Percentiles rank a stretch among this genome's conserved stretches.
phyloP scores from a whole-genome alignment of 37 sponge, comb jelly and placozoan genomes.

The Petrosia ficiformis region DNA sequence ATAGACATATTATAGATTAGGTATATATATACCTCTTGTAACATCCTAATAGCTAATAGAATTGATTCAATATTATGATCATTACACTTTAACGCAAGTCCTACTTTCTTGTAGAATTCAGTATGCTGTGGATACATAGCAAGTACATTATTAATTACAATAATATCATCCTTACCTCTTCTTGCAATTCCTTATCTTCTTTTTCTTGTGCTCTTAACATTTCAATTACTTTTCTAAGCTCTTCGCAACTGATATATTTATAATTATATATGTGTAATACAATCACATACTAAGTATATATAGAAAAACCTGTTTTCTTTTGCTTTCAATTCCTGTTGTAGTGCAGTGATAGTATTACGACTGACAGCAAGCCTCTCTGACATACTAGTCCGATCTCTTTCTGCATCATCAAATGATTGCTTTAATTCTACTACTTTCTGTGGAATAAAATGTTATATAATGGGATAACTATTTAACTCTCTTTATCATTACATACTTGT shows the following conservation, averaged over 20 bases:
- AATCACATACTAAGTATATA: too few species aligned
- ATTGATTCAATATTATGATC: too few species aligned
- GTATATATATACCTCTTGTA: too few species aligned
- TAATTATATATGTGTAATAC: not conserved
- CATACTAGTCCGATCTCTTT: constrained; percentile 12
- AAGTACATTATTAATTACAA: not conserved
- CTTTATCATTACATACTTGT: constrained; percentile 15
- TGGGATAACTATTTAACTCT: not conserved
- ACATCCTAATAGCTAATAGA: too few species aligned
- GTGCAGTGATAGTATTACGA: constrained; percentile 33
- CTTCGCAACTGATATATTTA: not conserved
- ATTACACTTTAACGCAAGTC: too few species aligned
- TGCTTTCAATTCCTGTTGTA: constrained; percentile 38
- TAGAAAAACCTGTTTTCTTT: constrained; percentile 42
- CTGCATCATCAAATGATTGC: not conserved
- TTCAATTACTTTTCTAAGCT: not conserved
- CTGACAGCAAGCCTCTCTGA: constrained; percentile 34
- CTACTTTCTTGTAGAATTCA: too few species aligned
- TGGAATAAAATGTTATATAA: not conserved
- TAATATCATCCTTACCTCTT: not conserved
- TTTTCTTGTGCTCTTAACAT: not conserved
- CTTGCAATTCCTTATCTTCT: not conserved
- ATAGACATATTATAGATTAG: too few species aligned
- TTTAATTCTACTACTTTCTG: constrained; percentile 11
- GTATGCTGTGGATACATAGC: too few species aligned